Conservation (phyloP, 2,888 invertebrate genomes). For the Agonopterix arenella region DNA sequence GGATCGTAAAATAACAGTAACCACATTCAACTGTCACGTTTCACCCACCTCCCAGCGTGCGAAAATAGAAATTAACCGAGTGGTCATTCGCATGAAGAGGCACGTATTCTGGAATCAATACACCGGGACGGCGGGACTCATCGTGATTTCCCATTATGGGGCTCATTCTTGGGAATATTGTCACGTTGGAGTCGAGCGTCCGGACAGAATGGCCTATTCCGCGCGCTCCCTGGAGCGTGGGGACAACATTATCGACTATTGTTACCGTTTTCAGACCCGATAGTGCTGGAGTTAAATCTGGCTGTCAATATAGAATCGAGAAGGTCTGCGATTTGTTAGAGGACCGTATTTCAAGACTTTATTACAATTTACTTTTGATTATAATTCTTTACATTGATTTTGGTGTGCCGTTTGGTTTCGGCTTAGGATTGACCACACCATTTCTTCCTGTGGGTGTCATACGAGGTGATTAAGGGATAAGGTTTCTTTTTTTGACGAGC, state of each 20-base stretch:
- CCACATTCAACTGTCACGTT: constrained; percentile 27
- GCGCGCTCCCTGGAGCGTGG: constrained; percentile 19
- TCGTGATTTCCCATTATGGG: constrained; percentile 26
- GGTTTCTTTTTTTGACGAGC: too few species aligned
- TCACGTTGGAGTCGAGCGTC: constrained; percentile 28
- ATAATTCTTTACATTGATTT: too few species aligned
- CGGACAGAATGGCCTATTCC: constrained; percentile 30
- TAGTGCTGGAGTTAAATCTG: constrained; percentile 19
- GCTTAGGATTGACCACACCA: too few species aligned
- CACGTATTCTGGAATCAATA: constrained; percentile 40
- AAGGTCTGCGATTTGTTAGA: neutral
- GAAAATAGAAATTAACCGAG: constrained; percentile 37
- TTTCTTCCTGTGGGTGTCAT: too few species aligned
- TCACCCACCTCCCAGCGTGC: constrained; percentile 23
- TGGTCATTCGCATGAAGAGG: constrained; percentile 26
- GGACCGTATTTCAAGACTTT: too few species aligned
- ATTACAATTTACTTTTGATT: too few species aligned
- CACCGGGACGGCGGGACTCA: constrained; percentile 14
- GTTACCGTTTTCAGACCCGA: constrained; percentile 27
- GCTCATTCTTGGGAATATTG: constrained; percentile 37
- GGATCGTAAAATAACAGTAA: constrained; percentile 20
- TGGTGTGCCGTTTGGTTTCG: too few species aligned
- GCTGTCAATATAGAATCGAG: neutral
- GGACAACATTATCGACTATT: constrained; percentile 38
- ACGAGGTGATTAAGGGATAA: too few species aligned